Conservation (phyloP, 2,113 vertebrate species). For the Channa argus region DNA sequence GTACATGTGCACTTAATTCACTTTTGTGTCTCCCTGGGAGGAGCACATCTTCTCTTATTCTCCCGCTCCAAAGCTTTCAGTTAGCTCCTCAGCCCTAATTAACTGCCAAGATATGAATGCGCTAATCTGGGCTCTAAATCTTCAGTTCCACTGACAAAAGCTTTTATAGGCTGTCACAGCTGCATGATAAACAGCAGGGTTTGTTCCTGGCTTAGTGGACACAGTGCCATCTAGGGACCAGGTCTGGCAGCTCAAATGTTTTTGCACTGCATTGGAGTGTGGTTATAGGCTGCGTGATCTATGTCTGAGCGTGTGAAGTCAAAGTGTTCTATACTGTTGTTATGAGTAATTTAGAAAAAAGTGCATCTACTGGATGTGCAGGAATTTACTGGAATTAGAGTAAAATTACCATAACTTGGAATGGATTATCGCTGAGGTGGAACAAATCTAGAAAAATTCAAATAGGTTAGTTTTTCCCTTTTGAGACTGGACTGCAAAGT, state of each 20-base stretch:
- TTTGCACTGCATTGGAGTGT: background rate
- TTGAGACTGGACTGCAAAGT: conserved; percentile 5
- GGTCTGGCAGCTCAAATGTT: conserved; percentile 21
- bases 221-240: conserved; percentile 70
- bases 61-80: conserved; percentile 63
- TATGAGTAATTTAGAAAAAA: background rate
- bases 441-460: conserved; percentile 28
- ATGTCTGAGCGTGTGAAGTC: background rate
- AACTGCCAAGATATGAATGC: conserved; percentile 77
- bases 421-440: conserved; percentile 37
- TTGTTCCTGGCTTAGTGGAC: conserved; percentile 38
- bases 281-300: background rate
- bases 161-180: conserved; percentile 70
- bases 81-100: conserved; percentile 74
- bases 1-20: conserved; percentile 53
- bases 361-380: conserved; percentile 6
- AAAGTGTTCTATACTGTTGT: background rate
- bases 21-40: conserved; percentile 43
- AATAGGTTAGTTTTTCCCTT: conserved; percentile 1
- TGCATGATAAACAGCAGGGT: conserved; percentile 66
- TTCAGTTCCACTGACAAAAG: conserved; percentile 71
- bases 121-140: conserved; percentile 75
- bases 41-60: conserved; percentile 48
- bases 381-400: conserved; percentile 18
- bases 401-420: conserved; percentile 30